Evolutionary conservation across 2,888 invertebrate genomes (phyloP), one percentile per base, ranked within the genome.

Genomic region (Epinotia bilunana): DNA sequence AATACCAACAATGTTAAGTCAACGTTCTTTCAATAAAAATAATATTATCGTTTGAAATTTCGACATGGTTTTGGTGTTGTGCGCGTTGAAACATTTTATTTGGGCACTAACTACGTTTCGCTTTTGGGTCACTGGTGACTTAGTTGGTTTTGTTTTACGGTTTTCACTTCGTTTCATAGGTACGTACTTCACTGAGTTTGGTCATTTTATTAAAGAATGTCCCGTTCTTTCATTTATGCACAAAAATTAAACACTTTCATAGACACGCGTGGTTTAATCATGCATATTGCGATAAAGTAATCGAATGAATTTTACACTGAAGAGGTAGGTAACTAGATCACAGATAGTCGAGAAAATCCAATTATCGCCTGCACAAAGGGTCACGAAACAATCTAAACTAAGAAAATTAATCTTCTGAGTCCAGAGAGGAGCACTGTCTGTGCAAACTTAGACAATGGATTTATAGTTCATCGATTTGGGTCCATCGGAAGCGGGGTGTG

Each of bases 361-460:
- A 94, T 94, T 94, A 94, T 91, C 91, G 89, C 91, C 83, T 90
- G 92, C 91, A 94, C 94, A 94, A 93, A 93, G 91, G 93, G 92
- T 92, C 92, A 92, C 93, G 92, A 93, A 93, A 94, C 94, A 93
- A 94, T 94, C 92, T 91, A 91, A 94, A 94, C 94, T 94, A 93
- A 94, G 94, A 94, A 94, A 93, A 94, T 94, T 94, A 94, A 94
- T 94, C 94, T 93, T 91, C 93, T 84, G 90, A 91, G 92, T 92
- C 92, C 91, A 91, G 92, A 86, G 87, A 90, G 91, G 85, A 89
- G 91, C 87, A 86, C 88, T 90, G 92, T 90, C 92, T 92, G 92
- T 90, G 90, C 90, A 92, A 93, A 93, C 93, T 93, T 93, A 90
- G 91, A 93, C 94, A 94, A 93, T 91, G 91, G 94, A 93, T 92